These are phyloP conservation scores for Limosa lapponica DNA, from an alignment of 2,797 vertebrate species.

Conservation along the genomic window DNA sequence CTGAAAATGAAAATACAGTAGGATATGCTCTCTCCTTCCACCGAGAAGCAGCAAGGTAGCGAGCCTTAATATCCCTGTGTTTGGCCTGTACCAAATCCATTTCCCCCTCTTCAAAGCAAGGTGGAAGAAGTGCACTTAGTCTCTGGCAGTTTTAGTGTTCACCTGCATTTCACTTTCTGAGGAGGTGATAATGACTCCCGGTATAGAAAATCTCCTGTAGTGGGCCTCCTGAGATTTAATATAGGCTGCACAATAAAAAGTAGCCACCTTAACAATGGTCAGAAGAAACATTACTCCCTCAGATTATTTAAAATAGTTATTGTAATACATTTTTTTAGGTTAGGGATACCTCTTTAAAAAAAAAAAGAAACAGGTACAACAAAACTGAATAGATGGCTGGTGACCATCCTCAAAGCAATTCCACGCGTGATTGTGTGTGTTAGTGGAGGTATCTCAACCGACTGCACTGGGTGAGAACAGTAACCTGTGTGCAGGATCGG, in stretches of 20 bases:
- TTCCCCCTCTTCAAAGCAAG: background rate
- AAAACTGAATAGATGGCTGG: background rate
- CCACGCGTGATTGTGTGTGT: fast-evolving
- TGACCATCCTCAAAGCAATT: background rate
- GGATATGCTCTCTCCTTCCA: constrained; percentile 3
- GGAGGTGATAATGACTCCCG: background rate
- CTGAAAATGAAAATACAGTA: constrained; percentile 10
- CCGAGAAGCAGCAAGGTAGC: background rate
- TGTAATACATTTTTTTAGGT: background rate
- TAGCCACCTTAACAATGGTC: background rate
- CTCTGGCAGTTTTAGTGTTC: background rate
- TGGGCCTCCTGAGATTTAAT: background rate
- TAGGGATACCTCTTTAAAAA: background rate
- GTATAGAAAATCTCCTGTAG: background rate
- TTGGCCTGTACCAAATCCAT: constrained; percentile 54
- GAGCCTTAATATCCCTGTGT: background rate
- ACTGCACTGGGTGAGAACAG: background rate
- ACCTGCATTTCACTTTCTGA: constrained; percentile 36
- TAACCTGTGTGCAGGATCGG: background rate
- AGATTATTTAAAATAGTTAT: background rate
- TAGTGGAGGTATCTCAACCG: background rate
- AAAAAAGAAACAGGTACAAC: background rate
- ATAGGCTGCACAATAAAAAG: background rate
- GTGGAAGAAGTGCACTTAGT: background rate
- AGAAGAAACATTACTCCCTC: background rate